These are phyloP conservation scores for Enteromius unitaeniatus DNA, from an alignment of 2,797 vertebrate species.

Conservation along the genomic window DNA sequence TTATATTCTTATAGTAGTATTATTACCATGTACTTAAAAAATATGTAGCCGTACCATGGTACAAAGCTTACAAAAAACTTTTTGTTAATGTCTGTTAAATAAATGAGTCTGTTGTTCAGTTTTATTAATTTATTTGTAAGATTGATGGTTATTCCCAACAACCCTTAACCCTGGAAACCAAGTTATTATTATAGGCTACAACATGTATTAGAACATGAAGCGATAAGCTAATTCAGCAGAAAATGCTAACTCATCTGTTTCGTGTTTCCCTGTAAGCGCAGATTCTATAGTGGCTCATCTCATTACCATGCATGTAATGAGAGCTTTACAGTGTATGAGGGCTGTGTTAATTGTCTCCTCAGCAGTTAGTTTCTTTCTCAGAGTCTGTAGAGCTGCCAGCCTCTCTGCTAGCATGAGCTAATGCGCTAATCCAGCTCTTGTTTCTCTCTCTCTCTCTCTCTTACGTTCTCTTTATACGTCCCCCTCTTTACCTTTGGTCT, in stretches of 20 bases:
- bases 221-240: constrained; percentile 13
- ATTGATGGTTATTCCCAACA: neutral
- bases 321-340: constrained; percentile 42
- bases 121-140: neutral
- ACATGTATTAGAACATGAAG: constrained; percentile 27
- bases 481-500: constrained; percentile 24
- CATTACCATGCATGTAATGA: constrained; percentile 54
- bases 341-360: constrained; percentile 35
- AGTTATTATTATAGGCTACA: neutral
- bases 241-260: constrained; percentile 35
- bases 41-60: neutral
- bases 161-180: neutral
- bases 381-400: constrained; percentile 41
- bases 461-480: constrained; percentile 15
- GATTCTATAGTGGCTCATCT: constrained; percentile 32
- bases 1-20: neutral
- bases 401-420: constrained; percentile 48
- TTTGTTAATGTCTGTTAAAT: neutral
- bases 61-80: neutral
- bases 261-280: constrained; percentile 27
- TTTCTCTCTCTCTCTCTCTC: constrained; percentile 12
- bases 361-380: constrained; percentile 30
- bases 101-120: neutral
- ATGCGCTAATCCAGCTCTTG: constrained; percentile 54
- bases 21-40: neutral